Percentiles rank a stretch among this genome's conserved stretches.
Conservation (phyloP, 2,113 vertebrate species). For the Chloropsis hardwickii region DNA sequence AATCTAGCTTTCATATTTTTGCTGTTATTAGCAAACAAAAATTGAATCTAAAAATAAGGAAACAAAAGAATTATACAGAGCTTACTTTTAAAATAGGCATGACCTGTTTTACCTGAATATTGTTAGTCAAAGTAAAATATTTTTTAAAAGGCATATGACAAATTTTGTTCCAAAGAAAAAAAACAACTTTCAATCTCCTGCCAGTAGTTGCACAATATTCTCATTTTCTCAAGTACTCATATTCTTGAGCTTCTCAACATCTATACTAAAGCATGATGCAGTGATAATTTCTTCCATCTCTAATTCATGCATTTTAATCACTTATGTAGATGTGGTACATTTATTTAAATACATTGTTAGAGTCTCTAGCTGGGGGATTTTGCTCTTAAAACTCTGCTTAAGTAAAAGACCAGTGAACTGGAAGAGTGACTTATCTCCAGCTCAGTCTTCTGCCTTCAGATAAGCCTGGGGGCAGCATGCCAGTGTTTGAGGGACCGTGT, state of each 20-base stretch:
- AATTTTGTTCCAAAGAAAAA: background rate
- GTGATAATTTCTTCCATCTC: background rate
- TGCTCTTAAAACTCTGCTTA: background rate
- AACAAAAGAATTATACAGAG: background rate
- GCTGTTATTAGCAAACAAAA: background rate
- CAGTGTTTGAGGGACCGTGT: background rate
- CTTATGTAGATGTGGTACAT: background rate
- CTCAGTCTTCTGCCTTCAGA: slow-evolving; percentile 8
- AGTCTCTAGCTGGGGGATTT: background rate
- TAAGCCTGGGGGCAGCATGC: background rate
- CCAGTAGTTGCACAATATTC: background rate
- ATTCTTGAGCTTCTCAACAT: background rate
- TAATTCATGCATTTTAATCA: background rate
- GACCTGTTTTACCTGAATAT: background rate
- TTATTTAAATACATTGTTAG: background rate
- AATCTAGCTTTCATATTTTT: background rate
- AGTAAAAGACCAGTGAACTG: background rate
- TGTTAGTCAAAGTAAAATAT: background rate
- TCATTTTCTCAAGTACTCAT: background rate
- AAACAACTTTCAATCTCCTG: background rate
- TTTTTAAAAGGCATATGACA: background rate
- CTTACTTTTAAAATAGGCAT: background rate
- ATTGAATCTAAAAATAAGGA: background rate
- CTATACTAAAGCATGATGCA: background rate
- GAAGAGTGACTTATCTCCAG: background rate